Conservation (phyloP, 1,140 invertebrate genomes). For the Triops longicaudatus region DNA sequence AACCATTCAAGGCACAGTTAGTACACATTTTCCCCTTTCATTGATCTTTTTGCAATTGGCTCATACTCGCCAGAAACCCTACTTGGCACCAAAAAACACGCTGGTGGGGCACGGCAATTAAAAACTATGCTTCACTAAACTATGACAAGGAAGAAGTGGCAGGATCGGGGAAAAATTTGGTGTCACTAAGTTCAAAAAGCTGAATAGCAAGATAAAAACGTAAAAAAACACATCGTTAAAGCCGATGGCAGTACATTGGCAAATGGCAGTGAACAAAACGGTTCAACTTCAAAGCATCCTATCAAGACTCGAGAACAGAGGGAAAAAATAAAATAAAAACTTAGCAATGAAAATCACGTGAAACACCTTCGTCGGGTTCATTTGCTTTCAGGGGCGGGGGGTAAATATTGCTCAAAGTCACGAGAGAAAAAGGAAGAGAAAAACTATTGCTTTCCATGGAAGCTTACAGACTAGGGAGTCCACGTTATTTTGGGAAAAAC, state of each 20-base stretch:
- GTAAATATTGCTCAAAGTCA: background rate
- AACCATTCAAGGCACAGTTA: background rate
- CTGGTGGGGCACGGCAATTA: background rate
- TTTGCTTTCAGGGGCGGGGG: background rate
- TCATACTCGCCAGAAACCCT: background rate
- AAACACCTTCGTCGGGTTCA: background rate
- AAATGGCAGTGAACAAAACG: conserved; percentile 2
- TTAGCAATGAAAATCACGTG: background rate
- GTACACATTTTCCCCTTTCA: background rate
- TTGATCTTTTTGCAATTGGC: background rate
- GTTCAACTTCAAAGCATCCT: background rate
- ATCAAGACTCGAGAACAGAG: background rate
- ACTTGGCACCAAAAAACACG: background rate
- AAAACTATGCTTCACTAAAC: background rate
- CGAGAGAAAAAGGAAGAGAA: background rate
- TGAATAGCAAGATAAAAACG: background rate
- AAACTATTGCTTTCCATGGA: background rate
- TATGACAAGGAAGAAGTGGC: conserved; percentile 2
- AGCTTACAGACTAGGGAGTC: background rate
- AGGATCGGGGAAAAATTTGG: background rate
- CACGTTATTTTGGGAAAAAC: background rate
- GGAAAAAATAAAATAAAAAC: background rate
- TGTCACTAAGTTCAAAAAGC: background rate
- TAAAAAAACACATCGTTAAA: background rate
- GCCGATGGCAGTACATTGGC: background rate